Evolutionary conservation across 2,888 invertebrate species (phyloP).

Genomic region (Smittia aterrima): DNA sequence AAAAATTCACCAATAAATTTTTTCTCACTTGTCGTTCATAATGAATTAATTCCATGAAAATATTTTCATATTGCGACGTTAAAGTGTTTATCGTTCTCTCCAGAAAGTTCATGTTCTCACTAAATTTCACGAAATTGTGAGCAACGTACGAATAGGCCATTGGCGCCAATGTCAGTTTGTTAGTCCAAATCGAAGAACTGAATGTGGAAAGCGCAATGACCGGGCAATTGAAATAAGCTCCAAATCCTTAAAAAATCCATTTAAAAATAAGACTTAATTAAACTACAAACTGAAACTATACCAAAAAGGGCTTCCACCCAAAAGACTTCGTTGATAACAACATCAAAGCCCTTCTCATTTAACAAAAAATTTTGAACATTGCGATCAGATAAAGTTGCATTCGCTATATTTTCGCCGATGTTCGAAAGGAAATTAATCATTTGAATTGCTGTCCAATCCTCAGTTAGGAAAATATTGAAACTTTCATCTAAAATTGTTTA

Average conservation of each 20-base stretch:
- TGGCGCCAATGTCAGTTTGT: no score
- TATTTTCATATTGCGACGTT: conserved; percentile 9
- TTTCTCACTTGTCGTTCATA: conserved; percentile 42
- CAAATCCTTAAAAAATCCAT: conserved; percentile 43
- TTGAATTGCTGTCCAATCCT: neutral
- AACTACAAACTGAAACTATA: neutral
- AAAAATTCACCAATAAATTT: no score
- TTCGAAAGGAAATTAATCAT: neutral
- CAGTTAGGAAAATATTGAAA: neutral
- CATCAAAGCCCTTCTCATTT: neutral
- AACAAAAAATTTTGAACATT: neutral
- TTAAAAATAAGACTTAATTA: neutral
- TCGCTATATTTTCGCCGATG: neutral
- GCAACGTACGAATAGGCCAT: conserved; percentile 31
- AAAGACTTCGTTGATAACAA: neutral
- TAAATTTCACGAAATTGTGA: neutral
- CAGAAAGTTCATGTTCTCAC: conserved; percentile 45
- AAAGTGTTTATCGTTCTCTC: conserved; percentile 45
- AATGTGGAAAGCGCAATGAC: no score
- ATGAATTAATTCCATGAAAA: conserved; percentile 42
- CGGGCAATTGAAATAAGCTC: conserved; percentile 45
- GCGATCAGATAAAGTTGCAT: neutral
- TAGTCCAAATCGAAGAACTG: no score
- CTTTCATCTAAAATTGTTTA: neutral
- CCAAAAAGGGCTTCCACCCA: neutral